phyloP scores from a whole-genome alignment of 2,797 vertebrate genomes.

The Smutsia gigantea region DNA sequence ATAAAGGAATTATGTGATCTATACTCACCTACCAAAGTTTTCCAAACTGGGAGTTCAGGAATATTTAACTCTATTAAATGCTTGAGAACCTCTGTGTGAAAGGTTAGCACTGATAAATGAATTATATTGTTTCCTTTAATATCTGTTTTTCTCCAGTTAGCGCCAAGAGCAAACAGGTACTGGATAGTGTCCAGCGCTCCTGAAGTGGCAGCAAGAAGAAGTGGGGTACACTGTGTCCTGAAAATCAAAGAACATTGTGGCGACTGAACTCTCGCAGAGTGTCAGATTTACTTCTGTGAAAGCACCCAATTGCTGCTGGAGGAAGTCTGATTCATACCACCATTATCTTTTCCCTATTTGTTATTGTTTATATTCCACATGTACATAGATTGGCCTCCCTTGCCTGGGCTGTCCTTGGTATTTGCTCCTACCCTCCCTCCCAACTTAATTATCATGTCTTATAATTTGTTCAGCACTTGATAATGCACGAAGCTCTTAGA shows the following conservation, averaged over 20 bases:
- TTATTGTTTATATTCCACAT: neutral
- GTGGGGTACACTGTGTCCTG: constrained; percentile 85
- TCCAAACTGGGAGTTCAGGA: constrained; percentile 88
- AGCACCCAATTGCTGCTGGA: neutral
- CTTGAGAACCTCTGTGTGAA: constrained; percentile 86
- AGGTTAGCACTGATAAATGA: constrained; percentile 87
- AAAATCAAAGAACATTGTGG: neutral
- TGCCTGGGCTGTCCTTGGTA: neutral
- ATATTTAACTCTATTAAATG: constrained; percentile 84
- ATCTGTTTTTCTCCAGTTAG: constrained; percentile 86
- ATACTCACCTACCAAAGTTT: constrained; percentile 86
- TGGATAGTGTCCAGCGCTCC: constrained; percentile 87
- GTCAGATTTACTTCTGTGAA: neutral
- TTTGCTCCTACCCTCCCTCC: neutral
- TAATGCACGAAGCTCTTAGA: neutral
- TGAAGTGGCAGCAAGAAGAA: constrained; percentile 87
- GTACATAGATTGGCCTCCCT: neutral
- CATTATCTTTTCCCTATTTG: neutral
- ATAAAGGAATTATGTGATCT: neutral
- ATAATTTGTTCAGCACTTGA: neutral
- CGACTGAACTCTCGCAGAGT: neutral
- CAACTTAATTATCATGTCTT: neutral
- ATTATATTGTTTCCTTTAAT: constrained; percentile 86
- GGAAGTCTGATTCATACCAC: neutral
- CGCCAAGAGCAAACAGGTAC: constrained; percentile 85